These are phyloP conservation scores for Cotesia vestalis DNA, from an alignment of 1,140 invertebrate genomes.

Conservation along the genomic window DNA sequence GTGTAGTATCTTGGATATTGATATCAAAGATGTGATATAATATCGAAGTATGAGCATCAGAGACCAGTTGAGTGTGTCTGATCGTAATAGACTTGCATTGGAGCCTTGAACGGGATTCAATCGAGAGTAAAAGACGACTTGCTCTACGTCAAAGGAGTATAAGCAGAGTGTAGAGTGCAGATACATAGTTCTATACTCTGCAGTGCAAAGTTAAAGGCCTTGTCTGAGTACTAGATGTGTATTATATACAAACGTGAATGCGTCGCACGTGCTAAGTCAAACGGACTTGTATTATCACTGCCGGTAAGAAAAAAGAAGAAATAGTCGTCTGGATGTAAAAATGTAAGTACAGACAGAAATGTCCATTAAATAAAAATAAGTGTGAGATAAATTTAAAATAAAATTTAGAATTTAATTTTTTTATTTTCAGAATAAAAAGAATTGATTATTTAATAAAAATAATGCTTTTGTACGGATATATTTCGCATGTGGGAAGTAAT, in stretches of 20 bases:
- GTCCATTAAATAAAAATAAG: no score
- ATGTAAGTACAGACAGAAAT: no score
- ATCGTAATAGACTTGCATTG: no score
- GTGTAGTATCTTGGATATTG: no score
- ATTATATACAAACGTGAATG: no score
- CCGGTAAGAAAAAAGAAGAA: slow-evolving; percentile 27
- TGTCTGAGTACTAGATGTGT: no score
- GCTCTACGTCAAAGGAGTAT: slow-evolving; percentile 2
- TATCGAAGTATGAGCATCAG: background rate
- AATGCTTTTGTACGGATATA: slow-evolving; percentile 3
- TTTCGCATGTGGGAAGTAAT: background rate
- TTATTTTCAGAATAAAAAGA: no score
- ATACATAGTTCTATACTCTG: background rate
- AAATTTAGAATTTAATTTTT: no score
- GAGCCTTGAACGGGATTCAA: slow-evolving; percentile 28
- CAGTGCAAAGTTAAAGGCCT: background rate
- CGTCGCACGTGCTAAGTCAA: slow-evolving; percentile 59
- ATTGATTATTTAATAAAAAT: background rate
- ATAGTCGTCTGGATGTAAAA: background rate
- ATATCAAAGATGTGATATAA: slow-evolving; percentile 1
- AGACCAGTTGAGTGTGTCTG: slow-evolving; percentile 1
- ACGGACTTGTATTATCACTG: slow-evolving; percentile 48
- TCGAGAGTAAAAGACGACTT: slow-evolving; percentile 20
- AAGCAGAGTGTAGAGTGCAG: background rate
- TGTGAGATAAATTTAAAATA: no score